Evolutionary conservation across 37 sponge, comb jelly and placozoan genomes (phyloP).

Genomic region (Crambe crambe): DNA sequence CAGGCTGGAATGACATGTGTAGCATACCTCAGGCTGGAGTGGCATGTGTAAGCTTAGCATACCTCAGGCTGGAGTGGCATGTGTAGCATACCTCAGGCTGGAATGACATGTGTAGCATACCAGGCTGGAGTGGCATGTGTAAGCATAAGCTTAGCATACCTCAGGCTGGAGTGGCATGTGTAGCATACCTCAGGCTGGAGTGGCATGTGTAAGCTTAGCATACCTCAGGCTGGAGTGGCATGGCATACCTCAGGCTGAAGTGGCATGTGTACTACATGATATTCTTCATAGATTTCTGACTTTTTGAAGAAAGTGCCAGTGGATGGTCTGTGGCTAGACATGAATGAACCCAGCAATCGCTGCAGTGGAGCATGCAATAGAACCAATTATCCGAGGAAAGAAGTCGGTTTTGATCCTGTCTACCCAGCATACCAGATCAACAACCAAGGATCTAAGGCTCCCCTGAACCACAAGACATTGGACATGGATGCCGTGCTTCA

Average conservation of each 20-base stretch:
- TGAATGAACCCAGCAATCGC: slow-evolving; percentile 97
- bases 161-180: no score
- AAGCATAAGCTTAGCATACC: no score
- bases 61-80: no score
- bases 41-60: no score
- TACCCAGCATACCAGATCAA: slow-evolving; percentile 43
- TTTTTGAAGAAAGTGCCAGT: slow-evolving; percentile 59
- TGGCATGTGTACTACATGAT: not conserved
- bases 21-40: no score
- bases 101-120: no score
- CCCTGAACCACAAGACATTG: slow-evolving; percentile 81
- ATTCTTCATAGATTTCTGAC: slow-evolving; percentile 37
- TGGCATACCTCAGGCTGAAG: no score
- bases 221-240: no score
- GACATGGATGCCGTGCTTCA: slow-evolving; percentile 78
- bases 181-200: no score
- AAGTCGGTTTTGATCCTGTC: slow-evolving; percentile 52
- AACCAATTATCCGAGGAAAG: not conserved
- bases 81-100: no score
- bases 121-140: no score
- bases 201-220: not conserved
- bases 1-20: no score
- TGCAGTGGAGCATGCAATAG: slow-evolving; percentile 80
- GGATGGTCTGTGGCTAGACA: slow-evolving; percentile 98
- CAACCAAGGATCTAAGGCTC: slow-evolving; percentile 41